Conservation (phyloP, 2,888 invertebrate genomes). For the Notodonta ziczac region DNA sequence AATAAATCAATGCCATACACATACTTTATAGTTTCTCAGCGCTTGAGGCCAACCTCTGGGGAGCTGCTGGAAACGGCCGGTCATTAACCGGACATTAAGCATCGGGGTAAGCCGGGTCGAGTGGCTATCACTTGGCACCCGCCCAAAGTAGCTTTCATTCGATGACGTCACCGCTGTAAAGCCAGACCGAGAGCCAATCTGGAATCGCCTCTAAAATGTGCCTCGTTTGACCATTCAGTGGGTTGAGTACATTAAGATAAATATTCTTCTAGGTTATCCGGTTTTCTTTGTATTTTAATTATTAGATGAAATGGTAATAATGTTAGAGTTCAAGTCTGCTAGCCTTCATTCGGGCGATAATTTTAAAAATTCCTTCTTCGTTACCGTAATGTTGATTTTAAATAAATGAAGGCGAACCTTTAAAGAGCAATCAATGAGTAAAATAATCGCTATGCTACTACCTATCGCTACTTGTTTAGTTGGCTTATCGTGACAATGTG, state of each 20-base stretch:
- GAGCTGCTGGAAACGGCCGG: constrained; percentile 63
- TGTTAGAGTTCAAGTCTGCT: no score
- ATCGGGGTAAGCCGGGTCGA: constrained; percentile 63
- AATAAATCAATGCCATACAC: constrained; percentile 9
- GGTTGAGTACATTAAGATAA: not conserved
- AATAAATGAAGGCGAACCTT: no score
- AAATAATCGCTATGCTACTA: no score
- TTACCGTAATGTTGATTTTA: no score
- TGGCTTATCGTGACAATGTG: no score
- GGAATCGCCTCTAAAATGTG: constrained; percentile 35
- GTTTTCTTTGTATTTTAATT: not conserved
- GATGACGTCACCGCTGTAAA: constrained; percentile 58
- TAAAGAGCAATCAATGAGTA: no score
- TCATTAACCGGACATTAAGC: constrained; percentile 74
- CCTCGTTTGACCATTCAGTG: constrained; percentile 22
- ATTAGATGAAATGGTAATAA: no score
- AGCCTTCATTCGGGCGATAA: no score
- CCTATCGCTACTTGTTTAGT: no score
- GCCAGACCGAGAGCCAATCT: constrained; percentile 23
- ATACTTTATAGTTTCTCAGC: constrained; percentile 34
- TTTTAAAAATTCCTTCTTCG: no score
- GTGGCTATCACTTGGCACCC: constrained; percentile 74
- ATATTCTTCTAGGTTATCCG: not conserved
- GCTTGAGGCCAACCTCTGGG: constrained; percentile 34
- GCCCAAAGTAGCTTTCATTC: constrained; percentile 71